Percentiles rank a stretch among this genome's conserved stretches.
phyloP scores from a whole-genome alignment of 2,113 vertebrate genomes.

The Neomonachus schauinslandi region DNA sequence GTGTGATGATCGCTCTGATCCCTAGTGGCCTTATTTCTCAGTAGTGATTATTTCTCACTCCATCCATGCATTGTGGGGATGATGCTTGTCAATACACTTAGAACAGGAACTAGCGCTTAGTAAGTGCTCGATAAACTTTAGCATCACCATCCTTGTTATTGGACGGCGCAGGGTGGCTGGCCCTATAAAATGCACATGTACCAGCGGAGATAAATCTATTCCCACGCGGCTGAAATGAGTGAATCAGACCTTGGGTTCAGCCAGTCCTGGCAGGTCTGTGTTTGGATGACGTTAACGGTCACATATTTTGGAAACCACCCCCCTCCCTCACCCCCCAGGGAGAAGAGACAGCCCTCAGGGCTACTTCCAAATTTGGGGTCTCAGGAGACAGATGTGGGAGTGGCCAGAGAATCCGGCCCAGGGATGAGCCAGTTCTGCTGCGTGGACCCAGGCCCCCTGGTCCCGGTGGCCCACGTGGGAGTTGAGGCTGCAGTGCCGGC shows the following conservation, averaged over 20 bases:
- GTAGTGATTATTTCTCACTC: neutral
- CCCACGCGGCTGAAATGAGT: fast-evolving
- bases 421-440: neutral
- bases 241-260: neutral
- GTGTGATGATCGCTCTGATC: fast-evolving
- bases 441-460: neutral
- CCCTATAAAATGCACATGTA: fast-evolving
- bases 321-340: too few relatives aligned
- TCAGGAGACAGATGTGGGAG: neutral
- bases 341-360: neutral
- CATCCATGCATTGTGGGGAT: fast-evolving
- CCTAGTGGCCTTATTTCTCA: neutral
- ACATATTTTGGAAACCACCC: neutral
- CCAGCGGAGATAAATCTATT: neutral
- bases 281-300: neutral
- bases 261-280: neutral
- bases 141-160: fast-evolving
- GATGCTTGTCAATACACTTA: neutral
- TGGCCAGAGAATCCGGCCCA: neutral
- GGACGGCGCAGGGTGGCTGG: too few relatives aligned
- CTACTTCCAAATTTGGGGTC: neutral
- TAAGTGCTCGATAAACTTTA: neutral
- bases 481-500: neutral
- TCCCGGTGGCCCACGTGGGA: neutral
- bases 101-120: neutral